Conservation (phyloP, 2,888 invertebrate species). For the Folsomia manolachei region DNA sequence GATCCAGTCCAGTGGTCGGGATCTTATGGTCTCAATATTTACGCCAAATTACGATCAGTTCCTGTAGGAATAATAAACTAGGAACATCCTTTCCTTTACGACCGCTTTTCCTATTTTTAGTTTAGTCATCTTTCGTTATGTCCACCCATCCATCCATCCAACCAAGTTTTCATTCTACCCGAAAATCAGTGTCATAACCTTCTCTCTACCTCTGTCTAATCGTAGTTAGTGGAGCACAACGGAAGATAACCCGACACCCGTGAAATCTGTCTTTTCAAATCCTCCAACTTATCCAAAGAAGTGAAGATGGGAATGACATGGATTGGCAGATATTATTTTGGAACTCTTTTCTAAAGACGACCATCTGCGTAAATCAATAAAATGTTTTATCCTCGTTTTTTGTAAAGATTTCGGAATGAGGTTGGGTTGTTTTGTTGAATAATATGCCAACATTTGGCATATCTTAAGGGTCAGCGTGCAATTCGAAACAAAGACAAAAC, state of each 20-base stretch:
- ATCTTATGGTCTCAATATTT: constrained; percentile 10
- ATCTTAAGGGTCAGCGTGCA: no score
- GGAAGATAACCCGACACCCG: constrained; percentile 3
- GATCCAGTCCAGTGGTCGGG: neutral
- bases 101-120: constrained; percentile 16
- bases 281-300: no score
- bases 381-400: constrained; percentile 5
- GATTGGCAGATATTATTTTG: no score
- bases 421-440: neutral
- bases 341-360: neutral
- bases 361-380: constrained; percentile 16
- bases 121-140: no score
- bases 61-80: constrained; percentile 19
- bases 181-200: neutral
- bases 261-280: no score
- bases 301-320: no score
- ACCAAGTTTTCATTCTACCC: neutral
- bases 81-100: constrained; percentile 12
- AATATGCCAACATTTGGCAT: neutral
- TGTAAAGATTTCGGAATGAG: neutral
- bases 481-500: no score
- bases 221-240: constrained; percentile 2
- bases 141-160: neutral
- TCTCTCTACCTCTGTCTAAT: neutral
- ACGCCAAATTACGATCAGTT: constrained; percentile 16